Percentiles rank a stretch among this genome's conserved stretches.
phyloP scores from a whole-genome alignment of 2,113 vertebrate genomes.

The Osmerus eperlanus region DNA sequence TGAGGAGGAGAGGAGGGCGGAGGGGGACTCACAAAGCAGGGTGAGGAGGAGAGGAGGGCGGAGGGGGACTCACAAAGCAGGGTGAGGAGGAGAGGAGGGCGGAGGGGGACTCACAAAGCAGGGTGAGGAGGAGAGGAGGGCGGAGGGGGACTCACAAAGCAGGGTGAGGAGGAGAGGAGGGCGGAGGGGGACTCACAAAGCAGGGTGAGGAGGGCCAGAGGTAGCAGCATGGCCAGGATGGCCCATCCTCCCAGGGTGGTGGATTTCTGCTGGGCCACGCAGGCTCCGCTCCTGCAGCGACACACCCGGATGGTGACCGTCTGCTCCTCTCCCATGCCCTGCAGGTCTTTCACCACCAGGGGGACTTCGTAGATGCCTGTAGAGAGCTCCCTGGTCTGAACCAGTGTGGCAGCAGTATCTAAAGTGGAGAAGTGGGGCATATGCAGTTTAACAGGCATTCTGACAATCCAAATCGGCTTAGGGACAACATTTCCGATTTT shows the following conservation, averaged over 20 bases:
- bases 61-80: no score
- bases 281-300: conserved; percentile 49
- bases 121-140: background rate
- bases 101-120: no score
- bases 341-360: conserved; percentile 74
- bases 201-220: conserved; percentile 73
- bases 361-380: conserved; percentile 66
- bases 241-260: conserved; percentile 75
- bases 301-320: conserved; percentile 61
- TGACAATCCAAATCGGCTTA: no score
- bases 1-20: background rate
- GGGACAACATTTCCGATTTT: no score
- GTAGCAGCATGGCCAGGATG: conserved; percentile 82
- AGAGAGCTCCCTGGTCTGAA: conserved; percentile 49
- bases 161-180: background rate
- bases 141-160: no score
- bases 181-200: conserved; percentile 74
- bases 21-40: no score
- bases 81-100: background rate
- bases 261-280: conserved; percentile 1
- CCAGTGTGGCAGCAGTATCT: conserved; percentile 72
- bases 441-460: background rate
- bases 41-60: background rate
- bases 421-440: background rate
- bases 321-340: conserved; percentile 59